These are phyloP conservation scores for Clepsis dumicolana DNA, from an alignment of 2,888 invertebrate genomes.

Conservation along the genomic window DNA sequence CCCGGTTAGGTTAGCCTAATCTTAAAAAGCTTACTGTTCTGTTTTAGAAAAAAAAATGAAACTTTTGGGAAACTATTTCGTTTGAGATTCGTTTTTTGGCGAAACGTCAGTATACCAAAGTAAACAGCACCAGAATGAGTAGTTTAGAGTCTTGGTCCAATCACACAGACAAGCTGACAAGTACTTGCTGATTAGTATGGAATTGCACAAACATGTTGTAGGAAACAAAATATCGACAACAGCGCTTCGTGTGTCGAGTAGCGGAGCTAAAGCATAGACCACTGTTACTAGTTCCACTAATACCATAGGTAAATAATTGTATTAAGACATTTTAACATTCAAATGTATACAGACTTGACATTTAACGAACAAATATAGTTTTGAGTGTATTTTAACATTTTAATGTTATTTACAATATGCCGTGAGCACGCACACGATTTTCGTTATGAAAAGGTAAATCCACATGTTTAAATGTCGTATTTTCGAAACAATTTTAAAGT, in stretches of 20 bases:
- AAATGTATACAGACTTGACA: not conserved
- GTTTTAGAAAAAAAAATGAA: too few relatives aligned
- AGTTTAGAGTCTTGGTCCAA: not conserved
- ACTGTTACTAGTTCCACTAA: not conserved
- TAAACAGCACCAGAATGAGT: not conserved
- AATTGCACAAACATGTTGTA: slow-evolving; percentile 22
- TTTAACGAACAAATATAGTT: not conserved
- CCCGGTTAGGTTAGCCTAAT: too few relatives aligned
- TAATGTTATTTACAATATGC: not conserved
- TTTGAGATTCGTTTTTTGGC: too few relatives aligned
- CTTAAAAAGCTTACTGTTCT: too few relatives aligned
- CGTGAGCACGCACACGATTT: slow-evolving; percentile 1
- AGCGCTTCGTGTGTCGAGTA: slow-evolving; percentile 4
- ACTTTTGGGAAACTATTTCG: too few relatives aligned
- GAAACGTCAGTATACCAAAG: too few relatives aligned
- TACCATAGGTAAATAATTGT: not conserved
- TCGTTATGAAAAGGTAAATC: not conserved
- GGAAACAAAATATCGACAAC: not conserved
- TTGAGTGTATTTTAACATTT: not conserved
- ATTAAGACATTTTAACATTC: not conserved
- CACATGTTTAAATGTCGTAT: too few relatives aligned
- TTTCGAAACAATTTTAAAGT: not conserved
- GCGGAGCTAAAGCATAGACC: slow-evolving; percentile 13
- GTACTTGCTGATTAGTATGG: not conserved
- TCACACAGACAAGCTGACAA: not conserved